These are phyloP conservation scores for Lysiphlebus fabarum DNA, from an alignment of 1,140 invertebrate species.

Conservation along the genomic window DNA sequence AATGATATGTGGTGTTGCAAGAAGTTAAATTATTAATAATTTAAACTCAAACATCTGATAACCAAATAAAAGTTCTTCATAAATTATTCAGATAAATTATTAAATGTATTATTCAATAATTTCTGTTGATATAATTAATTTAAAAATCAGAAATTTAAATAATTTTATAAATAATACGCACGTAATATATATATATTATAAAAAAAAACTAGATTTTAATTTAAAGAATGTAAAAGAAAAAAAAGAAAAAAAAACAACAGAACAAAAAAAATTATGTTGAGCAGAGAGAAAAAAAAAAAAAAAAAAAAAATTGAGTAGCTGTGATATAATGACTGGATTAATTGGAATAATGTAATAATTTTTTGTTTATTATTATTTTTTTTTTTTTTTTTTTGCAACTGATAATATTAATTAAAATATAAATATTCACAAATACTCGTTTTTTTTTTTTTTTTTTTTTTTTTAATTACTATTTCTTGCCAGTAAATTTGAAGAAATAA, in stretches of 20 bases:
- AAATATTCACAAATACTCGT: too few relatives aligned
- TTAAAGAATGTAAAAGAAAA: constrained; percentile 22
- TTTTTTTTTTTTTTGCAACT: not conserved
- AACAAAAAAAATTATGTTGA: constrained; percentile 31
- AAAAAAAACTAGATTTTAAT: constrained; percentile 22
- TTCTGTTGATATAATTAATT: too few relatives aligned
- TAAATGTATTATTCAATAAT: constrained; percentile 10
- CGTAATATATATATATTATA: constrained; percentile 24
- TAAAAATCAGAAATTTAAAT: constrained; percentile 20
- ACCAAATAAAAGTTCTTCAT: constrained; percentile 23
- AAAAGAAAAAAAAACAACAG: constrained; percentile 28
- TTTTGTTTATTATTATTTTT: too few relatives aligned
- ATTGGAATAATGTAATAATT: constrained; percentile 38
- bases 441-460: not conserved
- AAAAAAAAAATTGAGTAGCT: constrained; percentile 42
- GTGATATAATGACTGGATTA: constrained; percentile 51
- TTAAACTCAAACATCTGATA: constrained; percentile 7
- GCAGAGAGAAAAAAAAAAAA: constrained; percentile 26
- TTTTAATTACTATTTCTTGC: not conserved
- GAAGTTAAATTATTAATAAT: constrained; percentile 33
- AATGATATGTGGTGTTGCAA: constrained; percentile 78
- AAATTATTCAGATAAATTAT: constrained; percentile 25
- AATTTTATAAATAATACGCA: constrained; percentile 19
- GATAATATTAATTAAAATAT: not conserved
- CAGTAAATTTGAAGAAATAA: not conserved